Conservation (phyloP, 2,797 vertebrate genomes). For the Cyprinella venusta region DNA sequence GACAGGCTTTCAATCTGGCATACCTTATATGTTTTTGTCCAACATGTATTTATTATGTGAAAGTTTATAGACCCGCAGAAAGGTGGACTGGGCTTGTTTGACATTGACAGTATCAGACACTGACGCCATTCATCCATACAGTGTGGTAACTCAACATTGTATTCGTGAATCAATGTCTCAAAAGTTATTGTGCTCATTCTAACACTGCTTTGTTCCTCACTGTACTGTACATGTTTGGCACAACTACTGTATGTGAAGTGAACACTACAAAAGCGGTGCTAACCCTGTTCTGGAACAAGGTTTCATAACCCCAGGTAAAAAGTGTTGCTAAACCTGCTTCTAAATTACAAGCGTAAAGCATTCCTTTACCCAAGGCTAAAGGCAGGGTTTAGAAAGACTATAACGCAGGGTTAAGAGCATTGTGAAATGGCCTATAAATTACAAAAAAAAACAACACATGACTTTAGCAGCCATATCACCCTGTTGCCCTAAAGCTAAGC, state of each 20-base stretch:
- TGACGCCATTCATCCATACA: no score
- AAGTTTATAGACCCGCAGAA: neutral
- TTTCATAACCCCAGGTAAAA: neutral
- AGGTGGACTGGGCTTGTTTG: neutral
- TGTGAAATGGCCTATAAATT: neutral
- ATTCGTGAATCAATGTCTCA: no score
- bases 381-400: neutral
- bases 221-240: neutral
- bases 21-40: neutral
- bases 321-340: neutral
- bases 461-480: no score
- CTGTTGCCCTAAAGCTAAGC: no score
- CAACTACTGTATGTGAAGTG: neutral
- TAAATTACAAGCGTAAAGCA: neutral
- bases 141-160: no score
- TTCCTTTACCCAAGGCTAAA: neutral
- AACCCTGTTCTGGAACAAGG: neutral
- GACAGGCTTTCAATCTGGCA: conserved; percentile 3
- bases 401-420: neutral
- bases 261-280: neutral
- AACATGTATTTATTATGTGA: conserved; percentile 13
- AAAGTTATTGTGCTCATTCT: neutral
- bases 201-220: neutral
- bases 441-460: no score
- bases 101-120: neutral